Evolutionary conservation across 2,797 vertebrate species (phyloP), one percentile per base, ranked within the genome.

Genomic region (Jordanella pulchra): DNA sequence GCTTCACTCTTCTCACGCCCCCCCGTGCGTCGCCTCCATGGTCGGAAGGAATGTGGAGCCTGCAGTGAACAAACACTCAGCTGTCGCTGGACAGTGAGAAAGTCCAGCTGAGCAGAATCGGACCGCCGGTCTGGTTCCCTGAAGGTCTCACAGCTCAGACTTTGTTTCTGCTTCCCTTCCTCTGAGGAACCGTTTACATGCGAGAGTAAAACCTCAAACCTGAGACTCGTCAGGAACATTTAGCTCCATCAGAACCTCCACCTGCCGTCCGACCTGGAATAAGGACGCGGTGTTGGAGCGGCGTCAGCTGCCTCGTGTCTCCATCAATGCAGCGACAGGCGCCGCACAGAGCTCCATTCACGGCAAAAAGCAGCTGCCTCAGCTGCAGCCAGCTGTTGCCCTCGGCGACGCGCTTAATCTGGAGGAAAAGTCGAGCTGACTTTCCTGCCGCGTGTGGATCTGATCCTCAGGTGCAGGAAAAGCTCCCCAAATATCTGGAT

Each of bases 261-360:
- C 28, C 27, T 66, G 47, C 28, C 15, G 65, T 54, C 50, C 50
- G 3, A 50, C 21, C 25, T 28, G 10, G 0, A 28, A 56, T 56
- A 53, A 1, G 55, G 71, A 55, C 13, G 9, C 50, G 73, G 70
- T 80, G 68, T 77, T 18, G 1, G 3, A 63, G 48, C 44, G 60
- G 72, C 58, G 27, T 85, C 87, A 87, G 87, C 84, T 89, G 89
- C 83, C 75, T 78, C 82, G 70, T 84, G 80, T 89, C 27, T 83
- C 72, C 48, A 67, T 90, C 78, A 11, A 44, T 69, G 64, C n/a
- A 11, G 75, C 14, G 56, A 84, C 86, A 72, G 82, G 30, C 56
- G 15, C n/a, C 67, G 35, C 51, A 56, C 53, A 71, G 61, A 69
- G 61, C 70, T 72, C 73, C 63, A 81, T 86, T 86, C 69, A 87